A percentile compares a stretch with the other conserved stretches of the same genome.
These are phyloP conservation scores for Patella pellucida DNA, from an alignment of 2,888 invertebrate genomes.

Conservation along the genomic window DNA sequence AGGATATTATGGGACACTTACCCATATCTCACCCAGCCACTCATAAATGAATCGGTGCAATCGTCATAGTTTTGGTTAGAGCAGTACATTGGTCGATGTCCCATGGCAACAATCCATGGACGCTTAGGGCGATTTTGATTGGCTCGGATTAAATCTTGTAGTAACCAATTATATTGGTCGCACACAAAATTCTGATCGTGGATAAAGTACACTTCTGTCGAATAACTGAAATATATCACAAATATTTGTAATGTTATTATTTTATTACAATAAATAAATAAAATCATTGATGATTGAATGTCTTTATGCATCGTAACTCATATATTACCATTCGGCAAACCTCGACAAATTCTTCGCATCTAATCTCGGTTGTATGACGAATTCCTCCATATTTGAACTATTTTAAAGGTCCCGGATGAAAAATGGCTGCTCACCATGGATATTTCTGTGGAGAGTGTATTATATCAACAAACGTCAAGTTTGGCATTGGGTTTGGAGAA, in stretches of 20 bases:
- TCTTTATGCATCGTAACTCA: too few species aligned
- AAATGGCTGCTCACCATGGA: too few species aligned
- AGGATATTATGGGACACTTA: slow-evolving; percentile 4
- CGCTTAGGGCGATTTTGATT: slow-evolving; percentile 47
- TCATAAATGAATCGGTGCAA: slow-evolving; percentile 43
- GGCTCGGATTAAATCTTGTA: slow-evolving; percentile 56
- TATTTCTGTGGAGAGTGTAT: too few species aligned
- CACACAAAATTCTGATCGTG: slow-evolving; percentile 77
- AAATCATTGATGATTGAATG: not conserved
- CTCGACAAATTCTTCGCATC: too few species aligned
- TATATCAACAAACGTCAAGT: too few species aligned
- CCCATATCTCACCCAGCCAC: slow-evolving; percentile 31
- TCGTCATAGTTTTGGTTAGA: slow-evolving; percentile 59
- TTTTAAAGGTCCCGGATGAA: too few species aligned
- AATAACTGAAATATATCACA: slow-evolving; percentile 47
- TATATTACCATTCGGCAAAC: too few species aligned
- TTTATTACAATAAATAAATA: not conserved
- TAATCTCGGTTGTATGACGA: too few species aligned
- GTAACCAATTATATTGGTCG: slow-evolving; percentile 55
- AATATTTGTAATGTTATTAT: not conserved
- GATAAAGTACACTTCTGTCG: slow-evolving; percentile 56
- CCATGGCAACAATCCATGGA: slow-evolving; percentile 68
- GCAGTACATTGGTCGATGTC: slow-evolving; percentile 70
- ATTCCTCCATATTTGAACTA: too few species aligned
- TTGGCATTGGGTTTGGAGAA: too few species aligned